Percentiles rank a stretch among this genome's conserved stretches.
Conservation (phyloP, 1,140 invertebrate species). For the Stegodyphus dumicola region DNA sequence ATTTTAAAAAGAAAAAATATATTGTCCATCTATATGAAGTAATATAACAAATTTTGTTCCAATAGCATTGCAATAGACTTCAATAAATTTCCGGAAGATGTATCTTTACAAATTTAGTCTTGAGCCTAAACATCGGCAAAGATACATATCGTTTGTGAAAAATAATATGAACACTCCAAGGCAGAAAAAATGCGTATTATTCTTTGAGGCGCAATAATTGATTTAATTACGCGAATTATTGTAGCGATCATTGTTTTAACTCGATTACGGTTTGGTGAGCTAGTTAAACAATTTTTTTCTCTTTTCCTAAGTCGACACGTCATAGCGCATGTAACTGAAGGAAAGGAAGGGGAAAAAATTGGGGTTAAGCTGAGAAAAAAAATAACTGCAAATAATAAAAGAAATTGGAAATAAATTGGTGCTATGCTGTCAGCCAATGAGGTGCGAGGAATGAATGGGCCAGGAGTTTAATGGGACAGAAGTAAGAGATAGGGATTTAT, state of each 20-base stretch:
- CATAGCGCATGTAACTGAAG: too few species aligned
- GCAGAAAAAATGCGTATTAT: neutral
- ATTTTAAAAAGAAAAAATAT: too few species aligned
- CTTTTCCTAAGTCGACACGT: neutral
- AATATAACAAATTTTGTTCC: too few species aligned
- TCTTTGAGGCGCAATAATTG: slow-evolving; percentile 34
- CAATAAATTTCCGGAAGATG: too few species aligned
- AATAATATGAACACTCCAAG: neutral
- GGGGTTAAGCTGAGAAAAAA: slow-evolving; percentile 5
- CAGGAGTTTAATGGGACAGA: slow-evolving; percentile 37
- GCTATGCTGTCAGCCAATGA: slow-evolving; percentile 26
- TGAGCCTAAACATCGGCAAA: too few species aligned
- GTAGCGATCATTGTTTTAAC: slow-evolving; percentile 49
- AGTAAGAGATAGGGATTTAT: slow-evolving; percentile 39
- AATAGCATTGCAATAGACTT: too few species aligned
- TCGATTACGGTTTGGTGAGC: slow-evolving; percentile 40
- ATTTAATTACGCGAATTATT: slow-evolving; percentile 52
- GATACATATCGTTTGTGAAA: neutral
- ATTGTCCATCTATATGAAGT: too few species aligned
- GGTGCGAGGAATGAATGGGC: slow-evolving; percentile 42
- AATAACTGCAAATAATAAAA: slow-evolving; percentile 15
- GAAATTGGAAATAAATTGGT: slow-evolving; percentile 41
- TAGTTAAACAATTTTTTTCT: slow-evolving; percentile 21
- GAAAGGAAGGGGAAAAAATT: neutral
- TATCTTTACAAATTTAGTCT: too few species aligned